These are phyloP conservation scores for Drosophila burlai DNA, from an alignment of 1,140 invertebrate genomes.

Conservation along the genomic window DNA sequence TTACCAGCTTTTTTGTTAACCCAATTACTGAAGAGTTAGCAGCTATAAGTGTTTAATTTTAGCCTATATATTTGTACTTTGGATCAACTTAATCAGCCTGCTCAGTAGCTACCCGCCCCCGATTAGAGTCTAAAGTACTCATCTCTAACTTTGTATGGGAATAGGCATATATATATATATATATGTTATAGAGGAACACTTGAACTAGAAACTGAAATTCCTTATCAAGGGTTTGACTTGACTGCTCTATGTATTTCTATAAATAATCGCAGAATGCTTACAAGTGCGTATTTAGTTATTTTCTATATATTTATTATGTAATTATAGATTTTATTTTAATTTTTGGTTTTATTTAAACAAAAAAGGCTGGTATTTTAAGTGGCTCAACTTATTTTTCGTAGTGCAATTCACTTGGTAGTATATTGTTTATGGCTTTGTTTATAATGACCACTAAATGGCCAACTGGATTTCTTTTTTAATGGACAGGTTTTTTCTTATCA, in stretches of 20 bases:
- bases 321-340: not conserved
- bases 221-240: slow-evolving; percentile 48
- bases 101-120: not conserved
- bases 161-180: too few species aligned
- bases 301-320: not conserved
- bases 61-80: slow-evolving; percentile 55
- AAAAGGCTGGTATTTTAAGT: not conserved
- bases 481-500: slow-evolving; percentile 36
- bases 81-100: slow-evolving; percentile 51
- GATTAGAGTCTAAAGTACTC: slow-evolving; percentile 66
- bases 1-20: not conserved
- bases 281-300: slow-evolving; percentile 2
- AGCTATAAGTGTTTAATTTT: slow-evolving; percentile 27
- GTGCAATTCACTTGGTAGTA: slow-evolving; percentile 12
- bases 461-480: slow-evolving; percentile 47
- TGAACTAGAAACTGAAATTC: slow-evolving; percentile 43
- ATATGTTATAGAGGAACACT: slow-evolving; percentile 33
- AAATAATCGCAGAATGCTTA: not conserved
- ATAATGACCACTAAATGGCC: slow-evolving; percentile 27
- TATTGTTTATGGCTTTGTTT: slow-evolving; percentile 42
- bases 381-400: not conserved
- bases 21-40: not conserved
- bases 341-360: not conserved
- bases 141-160: slow-evolving; percentile 8
- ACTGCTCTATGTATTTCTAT: slow-evolving; percentile 5